These are phyloP conservation scores for Neoitamus cyanurus DNA, from an alignment of 2,888 invertebrate genomes.

Conservation along the genomic window DNA sequence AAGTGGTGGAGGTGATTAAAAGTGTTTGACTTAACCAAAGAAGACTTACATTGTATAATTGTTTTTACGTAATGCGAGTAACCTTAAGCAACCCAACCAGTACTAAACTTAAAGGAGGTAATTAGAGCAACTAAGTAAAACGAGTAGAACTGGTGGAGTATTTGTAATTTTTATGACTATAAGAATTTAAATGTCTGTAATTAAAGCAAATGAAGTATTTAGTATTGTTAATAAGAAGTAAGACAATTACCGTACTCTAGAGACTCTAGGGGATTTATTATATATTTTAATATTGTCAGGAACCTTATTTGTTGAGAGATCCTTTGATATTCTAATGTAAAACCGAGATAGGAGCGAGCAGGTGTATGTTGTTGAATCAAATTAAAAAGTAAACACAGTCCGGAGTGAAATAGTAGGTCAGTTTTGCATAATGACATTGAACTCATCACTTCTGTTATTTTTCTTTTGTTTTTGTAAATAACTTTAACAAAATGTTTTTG, in stretches of 20 bases:
- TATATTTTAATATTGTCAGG: conserved; percentile 26
- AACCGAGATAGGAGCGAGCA: neutral
- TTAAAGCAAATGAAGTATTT: conserved; percentile 4
- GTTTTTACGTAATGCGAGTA: conserved; percentile 26
- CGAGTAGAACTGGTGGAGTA: conserved; percentile 2
- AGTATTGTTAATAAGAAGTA: conserved; percentile 14
- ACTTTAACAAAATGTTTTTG: neutral
- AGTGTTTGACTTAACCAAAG: conserved; percentile 26
- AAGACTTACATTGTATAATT: conserved; percentile 43
- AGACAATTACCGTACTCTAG: neutral
- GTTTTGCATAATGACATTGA: neutral
- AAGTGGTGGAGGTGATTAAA: neutral
- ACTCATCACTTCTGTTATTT: neutral
- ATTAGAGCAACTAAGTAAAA: conserved; percentile 4
- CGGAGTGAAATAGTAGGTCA: neutral
- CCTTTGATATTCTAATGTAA: neutral
- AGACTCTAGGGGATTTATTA: neutral
- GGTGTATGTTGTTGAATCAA: neutral
- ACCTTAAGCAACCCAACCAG: neutral
- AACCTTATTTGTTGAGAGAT: neutral
- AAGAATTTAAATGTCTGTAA: conserved; percentile 35
- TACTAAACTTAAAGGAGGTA: conserved; percentile 15
- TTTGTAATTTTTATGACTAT: conserved; percentile 37
- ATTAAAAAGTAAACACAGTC: neutral
- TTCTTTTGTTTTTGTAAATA: conserved; percentile 32